Percentiles rank a stretch among this genome's conserved stretches.
Evolutionary conservation across 2,113 vertebrate species (phyloP).

Genomic region (Cromileptes altivelis): DNA sequence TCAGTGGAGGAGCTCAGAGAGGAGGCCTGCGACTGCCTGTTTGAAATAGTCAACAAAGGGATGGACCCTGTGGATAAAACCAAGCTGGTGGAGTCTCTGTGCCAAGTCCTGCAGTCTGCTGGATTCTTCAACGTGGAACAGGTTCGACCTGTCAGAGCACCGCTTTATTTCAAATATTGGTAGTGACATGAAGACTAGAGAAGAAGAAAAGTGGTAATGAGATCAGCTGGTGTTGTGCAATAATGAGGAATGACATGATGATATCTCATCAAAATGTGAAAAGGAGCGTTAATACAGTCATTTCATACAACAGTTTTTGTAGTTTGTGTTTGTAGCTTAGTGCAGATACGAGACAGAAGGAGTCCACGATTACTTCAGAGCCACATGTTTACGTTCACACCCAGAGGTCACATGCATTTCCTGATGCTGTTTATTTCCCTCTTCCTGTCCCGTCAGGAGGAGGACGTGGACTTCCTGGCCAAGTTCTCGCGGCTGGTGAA

Average conservation of each 20-base stretch:
- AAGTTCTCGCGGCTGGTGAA: slow-evolving; percentile 97
- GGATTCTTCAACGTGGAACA: slow-evolving; percentile 97
- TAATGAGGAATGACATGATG: too few relatives aligned
- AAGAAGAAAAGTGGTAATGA: too few relatives aligned
- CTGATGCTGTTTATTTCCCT: neutral
- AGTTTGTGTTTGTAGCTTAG: neutral
- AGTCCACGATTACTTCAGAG: neutral
- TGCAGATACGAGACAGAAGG: neutral
- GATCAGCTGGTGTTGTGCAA: too few relatives aligned
- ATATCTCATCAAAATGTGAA: too few relatives aligned
- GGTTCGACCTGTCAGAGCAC: slow-evolving; percentile 75
- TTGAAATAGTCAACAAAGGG: slow-evolving; percentile 98
- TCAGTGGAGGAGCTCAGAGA: slow-evolving; percentile 96
- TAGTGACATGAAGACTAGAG: too few relatives aligned
- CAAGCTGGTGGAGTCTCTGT: slow-evolving; percentile 97
- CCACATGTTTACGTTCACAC: neutral
- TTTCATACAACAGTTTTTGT: too few relatives aligned
- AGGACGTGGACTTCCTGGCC: slow-evolving; percentile 98
- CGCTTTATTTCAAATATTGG: too few relatives aligned
- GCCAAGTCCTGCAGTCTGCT: slow-evolving; percentile 93
- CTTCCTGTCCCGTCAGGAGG: slow-evolving; percentile 86
- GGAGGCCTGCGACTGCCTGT: slow-evolving; percentile 98
- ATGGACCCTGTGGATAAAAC: slow-evolving; percentile 99
- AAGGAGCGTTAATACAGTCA: too few relatives aligned
- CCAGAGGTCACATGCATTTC: neutral